These are phyloP conservation scores for Echinops telfairi DNA, from an alignment of 2,113 vertebrate species.

Conservation along the genomic window DNA sequence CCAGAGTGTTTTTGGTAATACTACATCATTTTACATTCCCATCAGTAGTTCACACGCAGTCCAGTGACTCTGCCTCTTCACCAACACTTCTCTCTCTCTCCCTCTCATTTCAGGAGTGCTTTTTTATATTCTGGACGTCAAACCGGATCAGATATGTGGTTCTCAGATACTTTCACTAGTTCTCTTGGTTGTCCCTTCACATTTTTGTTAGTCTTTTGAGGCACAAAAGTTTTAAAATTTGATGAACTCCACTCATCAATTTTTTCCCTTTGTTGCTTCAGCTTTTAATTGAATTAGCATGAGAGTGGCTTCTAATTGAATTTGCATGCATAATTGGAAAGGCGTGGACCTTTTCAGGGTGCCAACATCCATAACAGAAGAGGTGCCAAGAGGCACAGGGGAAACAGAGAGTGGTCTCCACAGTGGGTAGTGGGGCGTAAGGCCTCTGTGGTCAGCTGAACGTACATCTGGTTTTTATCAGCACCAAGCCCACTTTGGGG, in stretches of 20 bases:
- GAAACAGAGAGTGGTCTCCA: neutral
- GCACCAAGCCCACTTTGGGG: constrained; percentile 60
- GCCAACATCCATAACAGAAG: neutral
- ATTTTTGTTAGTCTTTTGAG: neutral
- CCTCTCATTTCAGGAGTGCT: neutral
- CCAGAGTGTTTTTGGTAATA: neutral
- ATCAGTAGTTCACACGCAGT: neutral
- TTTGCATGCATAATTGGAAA: constrained; percentile 16
- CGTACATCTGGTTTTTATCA: constrained; percentile 84
- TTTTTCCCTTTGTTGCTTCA: neutral
- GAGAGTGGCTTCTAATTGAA: constrained; percentile 56
- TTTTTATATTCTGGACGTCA: neutral
- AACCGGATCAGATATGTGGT: neutral
- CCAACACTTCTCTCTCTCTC: neutral
- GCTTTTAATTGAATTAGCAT: constrained; percentile 50
- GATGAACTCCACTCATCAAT: neutral
- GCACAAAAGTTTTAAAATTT: neutral
- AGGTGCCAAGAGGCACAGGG: neutral
- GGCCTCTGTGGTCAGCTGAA: constrained; percentile 17
- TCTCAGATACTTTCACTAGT: neutral
- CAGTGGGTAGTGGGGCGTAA: rapidly evolving
- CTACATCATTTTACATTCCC: neutral
- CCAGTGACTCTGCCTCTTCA: neutral
- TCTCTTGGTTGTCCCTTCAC: neutral
- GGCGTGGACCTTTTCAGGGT: constrained; percentile 21